Conservation (phyloP, 2,113 vertebrate genomes). For the Cottus gobio region DNA sequence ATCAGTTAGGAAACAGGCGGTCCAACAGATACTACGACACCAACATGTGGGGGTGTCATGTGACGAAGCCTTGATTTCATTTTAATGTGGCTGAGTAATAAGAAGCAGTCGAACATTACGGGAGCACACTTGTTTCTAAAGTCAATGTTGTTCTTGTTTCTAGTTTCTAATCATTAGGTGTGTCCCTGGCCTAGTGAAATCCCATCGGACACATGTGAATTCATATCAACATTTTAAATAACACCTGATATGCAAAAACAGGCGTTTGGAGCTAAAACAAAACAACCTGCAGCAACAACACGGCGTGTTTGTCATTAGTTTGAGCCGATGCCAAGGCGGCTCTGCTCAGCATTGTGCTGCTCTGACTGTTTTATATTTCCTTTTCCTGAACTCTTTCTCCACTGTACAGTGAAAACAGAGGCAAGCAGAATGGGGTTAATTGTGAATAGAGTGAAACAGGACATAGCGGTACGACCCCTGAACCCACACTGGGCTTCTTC, state of each 20-base stretch:
- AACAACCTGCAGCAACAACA: constrained; percentile 11
- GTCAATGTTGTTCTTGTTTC: neutral
- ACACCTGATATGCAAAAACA: constrained; percentile 21
- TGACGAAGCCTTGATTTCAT: constrained; percentile 15
- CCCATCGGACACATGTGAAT: neutral
- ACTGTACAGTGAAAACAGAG: constrained; percentile 88
- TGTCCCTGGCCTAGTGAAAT: neutral
- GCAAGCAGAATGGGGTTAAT: constrained; percentile 90
- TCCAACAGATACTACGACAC: constrained; percentile 26
- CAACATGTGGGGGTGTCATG: constrained; percentile 35
- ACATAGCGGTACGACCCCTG: constrained; percentile 81
- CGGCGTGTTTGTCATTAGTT: constrained; percentile 52
- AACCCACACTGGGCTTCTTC: constrained; percentile 81
- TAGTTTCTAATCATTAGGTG: neutral
- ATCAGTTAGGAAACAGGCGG: constrained; percentile 33
- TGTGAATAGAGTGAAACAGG: constrained; percentile 88
- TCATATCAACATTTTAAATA: neutral
- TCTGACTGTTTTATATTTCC: constrained; percentile 85
- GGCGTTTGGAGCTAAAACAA: neutral
- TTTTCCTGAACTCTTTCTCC: constrained; percentile 73
- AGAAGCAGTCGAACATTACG: constrained; percentile 6
- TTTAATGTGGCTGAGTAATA: constrained; percentile 16
- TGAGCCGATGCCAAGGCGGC: constrained; percentile 49
- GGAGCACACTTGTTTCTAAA: neutral
- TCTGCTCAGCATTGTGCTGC: constrained; percentile 63